Conservation (phyloP, 1,140 invertebrate species). For the Drosophila triauraria region DNA sequence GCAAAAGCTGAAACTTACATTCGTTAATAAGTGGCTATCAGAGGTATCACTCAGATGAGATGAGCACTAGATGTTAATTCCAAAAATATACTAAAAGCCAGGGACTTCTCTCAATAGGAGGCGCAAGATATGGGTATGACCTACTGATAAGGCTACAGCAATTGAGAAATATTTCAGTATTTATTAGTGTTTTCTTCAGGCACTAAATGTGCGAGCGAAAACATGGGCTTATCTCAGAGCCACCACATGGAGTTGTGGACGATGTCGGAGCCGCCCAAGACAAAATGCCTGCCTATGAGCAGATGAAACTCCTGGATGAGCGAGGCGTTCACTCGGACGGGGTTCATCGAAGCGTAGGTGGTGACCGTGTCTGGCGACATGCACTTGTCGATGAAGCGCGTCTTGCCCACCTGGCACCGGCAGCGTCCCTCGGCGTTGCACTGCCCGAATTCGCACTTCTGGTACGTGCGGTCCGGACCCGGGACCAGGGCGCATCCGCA, state of each 20-base stretch:
- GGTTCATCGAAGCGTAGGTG: conserved; percentile 74
- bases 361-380: conserved; percentile 79
- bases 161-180: conserved; percentile 28
- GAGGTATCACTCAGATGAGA: background rate
- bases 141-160: conserved; percentile 21
- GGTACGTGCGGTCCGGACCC: conserved; percentile 63
- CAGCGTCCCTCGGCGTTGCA: conserved; percentile 71
- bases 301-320: conserved; percentile 73
- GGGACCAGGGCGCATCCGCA: conserved; percentile 73
- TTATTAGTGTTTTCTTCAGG: conserved; percentile 35
- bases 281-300: conserved; percentile 70
- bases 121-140: conserved; percentile 5
- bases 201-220: background rate
- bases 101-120: background rate
- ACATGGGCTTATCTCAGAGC: conserved; percentile 50
- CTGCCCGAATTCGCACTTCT: conserved; percentile 65
- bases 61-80: background rate
- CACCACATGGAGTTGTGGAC: conserved; percentile 51
- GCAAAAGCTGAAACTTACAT: no score
- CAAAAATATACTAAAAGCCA: conserved; percentile 4
- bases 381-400: conserved; percentile 77
- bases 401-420: conserved; percentile 70
- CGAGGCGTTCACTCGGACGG: conserved; percentile 61
- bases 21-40: background rate
- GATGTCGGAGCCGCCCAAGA: conserved; percentile 37